Conservation (phyloP, 2,113 vertebrate genomes). For the Perca flavescens region DNA sequence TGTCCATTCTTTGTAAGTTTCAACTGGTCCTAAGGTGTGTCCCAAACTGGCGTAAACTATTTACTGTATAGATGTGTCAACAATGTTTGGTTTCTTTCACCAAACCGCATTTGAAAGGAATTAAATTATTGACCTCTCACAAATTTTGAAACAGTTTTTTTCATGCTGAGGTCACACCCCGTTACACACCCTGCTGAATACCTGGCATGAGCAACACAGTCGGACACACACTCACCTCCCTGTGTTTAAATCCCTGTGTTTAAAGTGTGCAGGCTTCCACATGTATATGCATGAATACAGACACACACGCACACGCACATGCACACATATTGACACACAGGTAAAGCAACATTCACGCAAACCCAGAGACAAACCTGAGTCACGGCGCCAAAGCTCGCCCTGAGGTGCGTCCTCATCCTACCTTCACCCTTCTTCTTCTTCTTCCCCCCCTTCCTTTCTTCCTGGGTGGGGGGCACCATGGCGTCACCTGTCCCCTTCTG, state of each 20-base stretch:
- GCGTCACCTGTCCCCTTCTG: constrained; percentile 66
- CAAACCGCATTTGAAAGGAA: constrained; percentile 4
- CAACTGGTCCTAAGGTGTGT: not conserved
- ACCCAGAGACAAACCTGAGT: constrained; percentile 44
- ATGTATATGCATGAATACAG: constrained; percentile 32
- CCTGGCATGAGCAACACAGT: constrained; percentile 34
- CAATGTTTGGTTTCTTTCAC: not conserved
- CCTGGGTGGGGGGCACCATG: constrained; percentile 47
- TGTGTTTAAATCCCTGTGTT: constrained; percentile 11
- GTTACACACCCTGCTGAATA: constrained; percentile 53
- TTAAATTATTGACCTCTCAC: not conserved
- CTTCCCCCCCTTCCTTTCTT: not conserved
- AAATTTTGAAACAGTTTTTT: constrained; percentile 26
- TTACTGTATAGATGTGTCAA: not conserved
- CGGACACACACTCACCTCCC: constrained; percentile 17
- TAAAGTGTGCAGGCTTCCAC: constrained; percentile 57
- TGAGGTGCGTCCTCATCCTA: constrained; percentile 46
- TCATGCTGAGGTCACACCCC: constrained; percentile 32
- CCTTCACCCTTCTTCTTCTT: constrained; percentile 28
- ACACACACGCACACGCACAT: constrained; percentile 19
- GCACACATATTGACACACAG: not conserved
- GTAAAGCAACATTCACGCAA: constrained; percentile 28
- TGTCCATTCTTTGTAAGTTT: not conserved
- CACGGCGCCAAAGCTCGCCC: constrained; percentile 51
- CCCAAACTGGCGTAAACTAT: not conserved